These are phyloP conservation scores for Clivina fossor DNA, from an alignment of 2,888 invertebrate species.

Conservation along the genomic window DNA sequence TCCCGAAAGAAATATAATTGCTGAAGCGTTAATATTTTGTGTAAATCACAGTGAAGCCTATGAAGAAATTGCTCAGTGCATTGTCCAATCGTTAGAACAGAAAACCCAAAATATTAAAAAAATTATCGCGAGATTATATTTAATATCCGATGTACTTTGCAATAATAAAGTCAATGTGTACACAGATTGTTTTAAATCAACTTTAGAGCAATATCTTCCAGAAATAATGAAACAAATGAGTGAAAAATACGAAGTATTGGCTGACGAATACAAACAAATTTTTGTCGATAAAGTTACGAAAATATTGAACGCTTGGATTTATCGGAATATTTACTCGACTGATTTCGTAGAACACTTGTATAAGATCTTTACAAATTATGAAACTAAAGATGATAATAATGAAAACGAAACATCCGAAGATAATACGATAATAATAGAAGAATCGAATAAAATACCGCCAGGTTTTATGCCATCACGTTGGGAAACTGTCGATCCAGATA, in stretches of 20 bases:
- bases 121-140: slow-evolving; percentile 88
- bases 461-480: slow-evolving; percentile 88
- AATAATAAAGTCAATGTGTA: slow-evolving; percentile 84
- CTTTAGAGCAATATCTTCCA: slow-evolving; percentile 75
- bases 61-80: slow-evolving; percentile 86
- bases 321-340: slow-evolving; percentile 15
- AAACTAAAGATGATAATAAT: neutral
- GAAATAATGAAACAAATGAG: slow-evolving; percentile 75
- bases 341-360: slow-evolving; percentile 14
- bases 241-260: slow-evolving; percentile 67
- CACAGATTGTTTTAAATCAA: slow-evolving; percentile 75
- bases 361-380: slow-evolving; percentile 15
- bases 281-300: slow-evolving; percentile 9
- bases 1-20: slow-evolving; percentile 74
- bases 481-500: slow-evolving; percentile 90
- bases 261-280: slow-evolving; percentile 44
- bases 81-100: slow-evolving; percentile 81
- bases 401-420: neutral
- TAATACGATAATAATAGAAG: slow-evolving; percentile 20
- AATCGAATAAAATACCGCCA: slow-evolving; percentile 19
- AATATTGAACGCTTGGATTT: slow-evolving; percentile 12
- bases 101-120: slow-evolving; percentile 68
- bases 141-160: slow-evolving; percentile 93
- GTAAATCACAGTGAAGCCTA: slow-evolving; percentile 94
- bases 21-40: slow-evolving; percentile 96